These are phyloP conservation scores for Condylura cristata DNA, from an alignment of 2,113 vertebrate genomes.

Conservation along the genomic window DNA sequence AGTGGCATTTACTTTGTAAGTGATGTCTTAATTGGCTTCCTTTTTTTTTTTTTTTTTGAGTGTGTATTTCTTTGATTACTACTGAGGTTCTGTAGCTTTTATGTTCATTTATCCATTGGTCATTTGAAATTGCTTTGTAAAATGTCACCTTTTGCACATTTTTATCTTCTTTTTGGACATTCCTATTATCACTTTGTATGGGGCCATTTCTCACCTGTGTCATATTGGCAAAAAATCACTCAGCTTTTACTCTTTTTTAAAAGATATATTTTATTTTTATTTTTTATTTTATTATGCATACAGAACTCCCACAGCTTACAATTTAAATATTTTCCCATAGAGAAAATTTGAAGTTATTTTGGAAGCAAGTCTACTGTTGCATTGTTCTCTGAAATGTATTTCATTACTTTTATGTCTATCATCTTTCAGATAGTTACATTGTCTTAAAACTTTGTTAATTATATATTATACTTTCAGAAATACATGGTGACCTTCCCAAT, in stretches of 20 bases:
- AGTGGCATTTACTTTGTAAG: neutral
- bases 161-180: neutral
- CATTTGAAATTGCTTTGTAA: neutral
- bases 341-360: constrained; percentile 1
- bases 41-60: neutral
- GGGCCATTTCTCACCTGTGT: neutral
- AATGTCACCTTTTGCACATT: neutral
- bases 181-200: neutral
- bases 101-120: neutral
- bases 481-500: neutral
- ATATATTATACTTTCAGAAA: neutral
- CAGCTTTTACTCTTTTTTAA: neutral
- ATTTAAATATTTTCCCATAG: neutral
- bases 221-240: neutral
- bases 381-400: neutral
- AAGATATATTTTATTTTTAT: no score
- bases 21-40: neutral
- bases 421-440: neutral
- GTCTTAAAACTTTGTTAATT: neutral
- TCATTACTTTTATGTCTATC: neutral
- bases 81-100: neutral
- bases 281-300: no score
- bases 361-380: neutral
- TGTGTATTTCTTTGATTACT: neutral
- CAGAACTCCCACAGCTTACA: neutral